Percentiles rank a stretch among this genome's conserved stretches.
phyloP scores from a whole-genome alignment of 2,113 vertebrate genomes.

The Ammodramus savannarum region DNA sequence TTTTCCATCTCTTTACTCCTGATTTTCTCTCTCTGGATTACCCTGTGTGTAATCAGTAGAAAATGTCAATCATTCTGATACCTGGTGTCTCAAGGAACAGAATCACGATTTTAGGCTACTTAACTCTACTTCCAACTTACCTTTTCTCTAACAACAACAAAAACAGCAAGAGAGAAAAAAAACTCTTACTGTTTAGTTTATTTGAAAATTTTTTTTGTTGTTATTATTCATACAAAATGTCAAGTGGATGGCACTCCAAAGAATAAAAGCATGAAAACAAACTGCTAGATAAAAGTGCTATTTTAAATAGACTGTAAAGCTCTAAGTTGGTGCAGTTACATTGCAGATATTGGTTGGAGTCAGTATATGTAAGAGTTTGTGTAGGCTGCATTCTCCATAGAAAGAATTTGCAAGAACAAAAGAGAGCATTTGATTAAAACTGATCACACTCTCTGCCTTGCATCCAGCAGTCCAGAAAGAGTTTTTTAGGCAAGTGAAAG shows the following conservation, averaged over 20 bases:
- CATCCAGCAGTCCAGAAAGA: not conserved
- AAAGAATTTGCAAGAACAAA: not conserved
- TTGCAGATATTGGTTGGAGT: not conserved
- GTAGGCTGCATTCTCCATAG: not conserved
- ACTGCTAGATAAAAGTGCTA: not conserved
- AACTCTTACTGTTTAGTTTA: not conserved
- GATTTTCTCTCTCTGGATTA: slow-evolving; percentile 3
- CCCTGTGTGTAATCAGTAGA: not conserved
- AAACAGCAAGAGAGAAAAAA: not conserved
- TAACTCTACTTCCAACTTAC: not conserved
- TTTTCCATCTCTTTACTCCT: slow-evolving; percentile 10
- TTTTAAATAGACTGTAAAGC: not conserved
- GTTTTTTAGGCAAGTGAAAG: not conserved
- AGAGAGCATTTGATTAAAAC: not conserved
- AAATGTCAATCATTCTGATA: slow-evolving; percentile 25
- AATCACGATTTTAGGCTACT: not conserved
- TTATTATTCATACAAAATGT: not conserved
- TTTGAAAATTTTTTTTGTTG: not conserved
- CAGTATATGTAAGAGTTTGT: not conserved
- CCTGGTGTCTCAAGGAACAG: not conserved
- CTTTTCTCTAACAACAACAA: not conserved
- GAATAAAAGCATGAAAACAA: not conserved
- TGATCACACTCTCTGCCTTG: not conserved
- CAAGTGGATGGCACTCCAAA: not conserved
- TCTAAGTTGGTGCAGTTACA: not conserved